phyloP scores from a whole-genome alignment of 2,888 invertebrate genomes.

The Saturnia japonica region DNA sequence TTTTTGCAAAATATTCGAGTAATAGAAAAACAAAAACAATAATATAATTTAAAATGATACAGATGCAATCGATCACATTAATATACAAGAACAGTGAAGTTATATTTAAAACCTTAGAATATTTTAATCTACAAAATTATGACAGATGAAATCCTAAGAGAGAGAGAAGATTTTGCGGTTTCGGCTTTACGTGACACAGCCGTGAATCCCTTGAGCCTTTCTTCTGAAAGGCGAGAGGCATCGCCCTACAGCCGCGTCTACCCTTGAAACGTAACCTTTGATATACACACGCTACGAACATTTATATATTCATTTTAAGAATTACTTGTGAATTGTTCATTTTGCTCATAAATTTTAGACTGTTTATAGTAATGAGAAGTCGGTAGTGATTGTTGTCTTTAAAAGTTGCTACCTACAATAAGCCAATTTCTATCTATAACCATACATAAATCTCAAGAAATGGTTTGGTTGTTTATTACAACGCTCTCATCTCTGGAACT shows the following conservation, averaged over 20 bases:
- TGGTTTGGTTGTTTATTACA: too few species aligned
- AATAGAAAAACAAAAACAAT: background rate
- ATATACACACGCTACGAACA: background rate
- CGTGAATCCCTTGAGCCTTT: slow-evolving; percentile 69
- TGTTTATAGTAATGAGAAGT: background rate
- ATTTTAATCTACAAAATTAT: slow-evolving; percentile 56
- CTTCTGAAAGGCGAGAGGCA: slow-evolving; percentile 42
- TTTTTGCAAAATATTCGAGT: background rate
- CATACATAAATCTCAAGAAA: too few species aligned
- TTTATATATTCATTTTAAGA: background rate
- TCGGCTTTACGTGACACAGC: slow-evolving; percentile 57
- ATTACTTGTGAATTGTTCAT: background rate
- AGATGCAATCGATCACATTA: background rate
- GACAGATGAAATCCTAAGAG: slow-evolving; percentile 67
- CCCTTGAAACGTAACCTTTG: slow-evolving; percentile 24
- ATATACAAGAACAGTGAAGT: slow-evolving; percentile 13
- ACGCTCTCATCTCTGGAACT: too few species aligned
- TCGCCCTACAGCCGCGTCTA: slow-evolving; percentile 23
- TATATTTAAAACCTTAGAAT: slow-evolving; percentile 19
- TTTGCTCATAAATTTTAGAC: background rate
- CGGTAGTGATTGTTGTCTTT: too few species aligned
- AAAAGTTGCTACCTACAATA: too few species aligned
- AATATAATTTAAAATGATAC: background rate
- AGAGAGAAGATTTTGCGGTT: slow-evolving; percentile 60
- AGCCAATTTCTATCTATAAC: too few species aligned